Percentiles rank a stretch among this genome's conserved stretches.
Conservation (phyloP, 2,113 vertebrate genomes). For the Ondatra zibethicus region DNA sequence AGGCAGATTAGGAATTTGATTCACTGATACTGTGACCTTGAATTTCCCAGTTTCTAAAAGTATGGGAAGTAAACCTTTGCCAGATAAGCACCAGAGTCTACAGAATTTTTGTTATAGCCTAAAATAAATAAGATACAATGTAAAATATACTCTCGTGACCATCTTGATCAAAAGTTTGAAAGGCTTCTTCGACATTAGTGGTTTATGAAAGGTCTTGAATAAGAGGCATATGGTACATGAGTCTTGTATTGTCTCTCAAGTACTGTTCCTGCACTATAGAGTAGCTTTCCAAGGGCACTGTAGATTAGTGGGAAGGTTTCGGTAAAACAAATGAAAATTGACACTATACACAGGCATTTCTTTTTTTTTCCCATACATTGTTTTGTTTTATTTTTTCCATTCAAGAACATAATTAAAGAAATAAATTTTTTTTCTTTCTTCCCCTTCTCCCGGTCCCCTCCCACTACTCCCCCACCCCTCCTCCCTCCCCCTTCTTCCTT, state of each 20-base stretch:
- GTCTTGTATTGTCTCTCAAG: neutral
- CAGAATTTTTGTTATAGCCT: neutral
- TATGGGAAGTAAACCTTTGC: neutral
- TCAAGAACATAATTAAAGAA: too few species aligned
- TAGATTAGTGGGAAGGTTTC: neutral
- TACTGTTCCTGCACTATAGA: neutral
- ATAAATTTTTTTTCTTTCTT: too few species aligned
- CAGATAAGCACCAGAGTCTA: neutral
- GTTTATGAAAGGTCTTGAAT: neutral
- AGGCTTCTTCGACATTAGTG: neutral
- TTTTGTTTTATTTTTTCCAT: too few species aligned
- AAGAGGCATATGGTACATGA: neutral
- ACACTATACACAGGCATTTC: neutral
- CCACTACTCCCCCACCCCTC: too few species aligned
- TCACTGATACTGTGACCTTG: neutral
- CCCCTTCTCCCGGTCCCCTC: too few species aligned
- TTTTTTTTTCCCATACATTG: too few species aligned
- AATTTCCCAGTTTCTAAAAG: neutral
- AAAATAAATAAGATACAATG: neutral
- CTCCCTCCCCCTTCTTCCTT: too few species aligned
- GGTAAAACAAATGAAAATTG: conserved; percentile 14
- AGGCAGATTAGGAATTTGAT: neutral
- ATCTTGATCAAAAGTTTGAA: conserved; percentile 23
- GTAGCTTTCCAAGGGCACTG: neutral
- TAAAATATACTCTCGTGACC: neutral